Base-by-base conservation (phyloP, 2,113 vertebrate species). In the Syngnathoides biaculeatus region DNA sequence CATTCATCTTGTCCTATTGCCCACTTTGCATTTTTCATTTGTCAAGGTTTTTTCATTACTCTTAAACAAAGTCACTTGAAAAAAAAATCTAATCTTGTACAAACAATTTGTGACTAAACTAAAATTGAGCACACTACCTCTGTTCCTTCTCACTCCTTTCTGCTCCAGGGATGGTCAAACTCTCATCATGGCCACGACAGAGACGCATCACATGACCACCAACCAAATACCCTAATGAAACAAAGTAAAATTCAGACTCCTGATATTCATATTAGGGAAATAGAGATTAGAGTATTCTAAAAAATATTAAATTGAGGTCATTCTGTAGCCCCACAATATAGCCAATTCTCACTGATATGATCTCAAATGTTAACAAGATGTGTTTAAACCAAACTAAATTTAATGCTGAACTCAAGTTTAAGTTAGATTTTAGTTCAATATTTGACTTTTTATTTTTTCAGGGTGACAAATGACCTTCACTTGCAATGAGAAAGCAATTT, bases 161-260 rank as follows among this genome's bases (percentile, higher is more conserved):
- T 47, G 93, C 93, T 82, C 93, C 94, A 63, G 93, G 94, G 88
- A 97, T 94, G 6, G 95, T 97, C 87, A 98, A 88, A 82, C 93
- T 96, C 79, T 98, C 96, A 83, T 98, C 96, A 8, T 96, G 96
- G 17, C 96, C 96, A 12, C 95, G 96, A 88, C 96, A 98, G 64
- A 98, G 92, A 66, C 94, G 94, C 67, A 97, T 91, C 69, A 98
- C 96, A 30, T 98, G 95, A 26, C 96, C 96, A 83, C 96, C 96
- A 75, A 92, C 91, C 55, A 98, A 90, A 86, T 84, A 98, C 0
- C 96, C 96, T 98, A 2, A 53, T 12, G 55, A 43, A 20, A 50
- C 48, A 80, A 69, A 65, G n/a, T 27, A 5, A 65, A 67, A 7
- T 38, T 60, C 11, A 24, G 14, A 11, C 3, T 15, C 6, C 3